These are phyloP conservation scores for Neostethus bicornis DNA, from an alignment of 2,797 vertebrate species.

Conservation along the genomic window DNA sequence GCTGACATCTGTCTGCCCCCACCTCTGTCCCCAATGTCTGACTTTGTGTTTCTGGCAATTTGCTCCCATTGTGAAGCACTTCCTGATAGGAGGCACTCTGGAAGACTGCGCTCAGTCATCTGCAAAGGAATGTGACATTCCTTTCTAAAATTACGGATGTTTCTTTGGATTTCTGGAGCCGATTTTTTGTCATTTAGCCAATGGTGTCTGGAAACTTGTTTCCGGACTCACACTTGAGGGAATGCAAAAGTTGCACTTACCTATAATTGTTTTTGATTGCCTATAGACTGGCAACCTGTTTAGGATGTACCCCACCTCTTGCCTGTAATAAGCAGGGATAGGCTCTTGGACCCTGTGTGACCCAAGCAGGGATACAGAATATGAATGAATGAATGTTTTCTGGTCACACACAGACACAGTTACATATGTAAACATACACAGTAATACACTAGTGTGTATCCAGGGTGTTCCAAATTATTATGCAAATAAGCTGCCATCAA, in stretches of 20 bases:
- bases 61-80: slow-evolving; percentile 82
- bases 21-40: slow-evolving; percentile 74
- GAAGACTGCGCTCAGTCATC: slow-evolving; percentile 79
- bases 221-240: slow-evolving; percentile 54
- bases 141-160: slow-evolving; percentile 80
- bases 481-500: too few relatives aligned
- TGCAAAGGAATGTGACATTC: slow-evolving; percentile 83
- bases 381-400: too few relatives aligned
- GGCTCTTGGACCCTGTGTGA: too few relatives aligned
- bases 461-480: too few relatives aligned
- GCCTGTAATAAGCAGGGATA: too few relatives aligned
- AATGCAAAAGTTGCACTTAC: slow-evolving; percentile 18
- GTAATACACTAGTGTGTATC: too few relatives aligned
- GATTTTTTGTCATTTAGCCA: slow-evolving; percentile 70
- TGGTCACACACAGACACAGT: too few relatives aligned
- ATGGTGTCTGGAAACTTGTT: slow-evolving; percentile 68
- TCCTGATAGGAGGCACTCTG: slow-evolving; percentile 81
- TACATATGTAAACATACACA: too few relatives aligned
- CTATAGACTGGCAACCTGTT: slow-evolving; percentile 20
- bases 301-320: too few relatives aligned
- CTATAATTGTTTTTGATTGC: slow-evolving; percentile 21
- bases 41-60: slow-evolving; percentile 81
- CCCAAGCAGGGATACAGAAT: too few relatives aligned
- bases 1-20: slow-evolving; percentile 67
- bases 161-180: slow-evolving; percentile 74